Base-by-base conservation (phyloP, 2,888 invertebrate genomes). In the Zygogramma bicolorata region DNA sequence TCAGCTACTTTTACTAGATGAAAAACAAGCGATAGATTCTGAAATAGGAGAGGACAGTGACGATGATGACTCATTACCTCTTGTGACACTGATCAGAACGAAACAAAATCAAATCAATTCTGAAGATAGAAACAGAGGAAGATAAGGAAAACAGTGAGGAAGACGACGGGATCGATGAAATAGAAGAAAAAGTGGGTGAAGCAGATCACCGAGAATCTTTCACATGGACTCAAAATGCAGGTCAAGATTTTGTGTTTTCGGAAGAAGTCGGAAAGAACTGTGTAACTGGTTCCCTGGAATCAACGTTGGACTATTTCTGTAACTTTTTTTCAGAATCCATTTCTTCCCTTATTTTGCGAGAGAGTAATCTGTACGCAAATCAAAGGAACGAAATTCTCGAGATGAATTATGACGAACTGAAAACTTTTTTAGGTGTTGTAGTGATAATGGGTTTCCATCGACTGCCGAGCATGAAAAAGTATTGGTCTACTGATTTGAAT, bases 391-490 rank as follows among this genome's bases (percentile, higher is more conserved):
- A 15, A 6, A 1, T 18, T 46, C 10, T 46, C 3, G 15, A 46
- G 2, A 5, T 46, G 8, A 1, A 46, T 46, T 15, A 3, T 7
- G 57, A 57, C 3, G 66, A 66, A 31, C 20, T 66, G 13, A 18
- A 13, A 49, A 29, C 66, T 10, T 66, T 29, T 18, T 13, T 66
- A 20, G 66, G 57, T 13, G 29, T 66, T n/a, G 10, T 66, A 25
- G 13, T 66, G 1, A 53, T 49, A 8, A 46, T 46, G 46, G 46
- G 46, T 5, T 46, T 46, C 18, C 46, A 46, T 46, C 46, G 46
- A 46, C 46, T 46, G 5, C 46, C 46, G 18, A 46, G 20, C 20
- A 1, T 46, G 18, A 46, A 10, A 18, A 4, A 18, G 3, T 46
- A 46, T 46, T 46, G 46, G 46, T 46, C 18, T 4, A 18, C 46